Evolutionary conservation across 2,797 vertebrate genomes (phyloP).

Genomic region (Mus caroli): DNA sequence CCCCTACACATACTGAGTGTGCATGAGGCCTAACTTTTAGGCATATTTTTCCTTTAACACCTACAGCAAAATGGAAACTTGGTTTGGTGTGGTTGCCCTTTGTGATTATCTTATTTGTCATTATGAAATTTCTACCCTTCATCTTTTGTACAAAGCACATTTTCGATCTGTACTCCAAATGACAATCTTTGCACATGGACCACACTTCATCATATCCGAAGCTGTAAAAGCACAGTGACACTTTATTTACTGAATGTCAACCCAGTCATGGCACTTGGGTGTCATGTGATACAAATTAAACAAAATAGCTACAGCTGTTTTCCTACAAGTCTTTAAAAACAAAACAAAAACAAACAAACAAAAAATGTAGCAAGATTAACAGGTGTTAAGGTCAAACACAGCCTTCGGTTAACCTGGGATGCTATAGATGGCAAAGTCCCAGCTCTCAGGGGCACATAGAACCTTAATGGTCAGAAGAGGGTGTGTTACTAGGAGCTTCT

Average conservation of each 20-base stretch:
- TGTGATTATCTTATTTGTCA: conserved; percentile 14
- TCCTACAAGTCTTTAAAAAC: conserved; percentile 46
- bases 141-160: conserved; percentile 39
- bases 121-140: neutral
- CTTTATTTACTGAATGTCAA: conserved; percentile 16
- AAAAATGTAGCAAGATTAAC: neutral
- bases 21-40: neutral
- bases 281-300: conserved; percentile 43
- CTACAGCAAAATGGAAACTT: conserved; percentile 33
- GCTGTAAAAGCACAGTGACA: neutral
- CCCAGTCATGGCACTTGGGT: neutral
- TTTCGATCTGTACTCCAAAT: neutral
- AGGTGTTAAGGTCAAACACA: conserved; percentile 14
- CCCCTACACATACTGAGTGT: neutral
- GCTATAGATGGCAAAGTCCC: neutral
- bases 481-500: neutral
- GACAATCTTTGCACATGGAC: conserved; percentile 19
- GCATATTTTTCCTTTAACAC: conserved; percentile 19
- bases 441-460: neutral
- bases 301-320: neutral
- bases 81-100: neutral
- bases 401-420: neutral
- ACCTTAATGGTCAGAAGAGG: conserved; percentile 30
- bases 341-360: neutral
- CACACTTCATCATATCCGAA: conserved; percentile 16